Percentiles rank a stretch among this genome's conserved stretches.
Evolutionary conservation across 1,140 invertebrate species (phyloP).

Genomic region (Megathymus violae): DNA sequence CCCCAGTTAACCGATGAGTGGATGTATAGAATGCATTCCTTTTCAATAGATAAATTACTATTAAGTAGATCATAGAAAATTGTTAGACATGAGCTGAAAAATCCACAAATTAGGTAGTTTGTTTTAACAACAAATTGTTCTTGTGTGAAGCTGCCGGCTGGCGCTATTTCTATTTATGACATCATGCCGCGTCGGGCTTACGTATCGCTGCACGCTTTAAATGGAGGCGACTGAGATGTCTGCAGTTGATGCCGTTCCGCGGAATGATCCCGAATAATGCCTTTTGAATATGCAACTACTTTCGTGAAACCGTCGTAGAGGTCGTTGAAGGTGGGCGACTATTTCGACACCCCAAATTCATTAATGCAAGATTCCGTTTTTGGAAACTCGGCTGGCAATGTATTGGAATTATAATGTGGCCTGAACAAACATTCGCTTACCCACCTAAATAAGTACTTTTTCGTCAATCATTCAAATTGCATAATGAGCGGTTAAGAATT

Average conservation of each 20-base stretch:
- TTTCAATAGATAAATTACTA: too few relatives aligned
- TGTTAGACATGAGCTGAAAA: not conserved
- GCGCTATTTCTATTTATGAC: constrained; percentile 84
- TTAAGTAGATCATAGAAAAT: not conserved
- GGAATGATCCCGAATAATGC: constrained; percentile 79
- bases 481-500: constrained; percentile 31
- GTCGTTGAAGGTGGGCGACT: constrained; percentile 59
- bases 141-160: constrained; percentile 59
- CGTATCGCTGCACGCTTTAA: constrained; percentile 83
- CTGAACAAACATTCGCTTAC: constrained; percentile 42
- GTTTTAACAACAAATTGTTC: constrained; percentile 61
- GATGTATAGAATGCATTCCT: too few relatives aligned
- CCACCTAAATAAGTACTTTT: constrained; percentile 25
- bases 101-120: constrained; percentile 39
- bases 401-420: constrained; percentile 72
- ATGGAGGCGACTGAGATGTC: constrained; percentile 80
- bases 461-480: constrained; percentile 32
- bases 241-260: constrained; percentile 80
- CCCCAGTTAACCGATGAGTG: too few relatives aligned
- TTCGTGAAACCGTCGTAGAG: constrained; percentile 61
- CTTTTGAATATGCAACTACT: constrained; percentile 70
- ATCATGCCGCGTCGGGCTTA: constrained; percentile 80
- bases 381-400: constrained; percentile 64
- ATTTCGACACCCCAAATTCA: constrained; percentile 73
- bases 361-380: constrained; percentile 80